A percentile compares a stretch with the other conserved stretches of the same genome.
Conservation (phyloP, 1,140 invertebrate genomes). For the Lanistes nyassanus region DNA sequence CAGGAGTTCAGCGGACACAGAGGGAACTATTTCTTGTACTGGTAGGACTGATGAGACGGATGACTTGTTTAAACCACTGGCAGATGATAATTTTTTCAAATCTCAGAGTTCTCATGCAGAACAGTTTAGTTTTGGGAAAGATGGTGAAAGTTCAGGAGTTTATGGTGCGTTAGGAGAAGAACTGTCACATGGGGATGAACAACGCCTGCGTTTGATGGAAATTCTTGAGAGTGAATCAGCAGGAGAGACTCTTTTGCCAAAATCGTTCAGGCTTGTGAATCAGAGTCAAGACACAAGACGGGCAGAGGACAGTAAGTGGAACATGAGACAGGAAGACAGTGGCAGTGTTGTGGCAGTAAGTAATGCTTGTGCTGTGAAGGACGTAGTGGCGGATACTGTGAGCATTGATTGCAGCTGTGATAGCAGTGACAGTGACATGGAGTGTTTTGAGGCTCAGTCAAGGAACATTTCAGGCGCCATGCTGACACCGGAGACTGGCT, state of each 20-base stretch:
- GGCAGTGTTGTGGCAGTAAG: background rate
- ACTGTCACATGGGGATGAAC: background rate
- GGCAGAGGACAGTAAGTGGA: background rate
- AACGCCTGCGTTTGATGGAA: background rate
- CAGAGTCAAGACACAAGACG: too few relatives aligned
- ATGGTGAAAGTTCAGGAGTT: background rate
- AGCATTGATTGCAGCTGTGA: background rate
- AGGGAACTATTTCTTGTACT: background rate
- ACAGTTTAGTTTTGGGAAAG: conserved; percentile 23
- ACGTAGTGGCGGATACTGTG: background rate
- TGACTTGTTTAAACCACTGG: conserved; percentile 34
- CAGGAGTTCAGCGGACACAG: too few relatives aligned
- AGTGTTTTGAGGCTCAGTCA: background rate
- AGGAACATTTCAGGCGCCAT: background rate
- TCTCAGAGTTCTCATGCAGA: conserved; percentile 32
- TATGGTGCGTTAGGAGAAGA: background rate
- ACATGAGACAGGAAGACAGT: background rate
- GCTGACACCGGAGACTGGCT: background rate
- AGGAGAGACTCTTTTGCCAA: conserved; percentile 67
- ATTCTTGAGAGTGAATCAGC: conserved; percentile 70
- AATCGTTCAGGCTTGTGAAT: conserved; percentile 10
- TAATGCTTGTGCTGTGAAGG: background rate
- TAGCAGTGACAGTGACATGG: conserved; percentile 3
- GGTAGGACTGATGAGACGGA: conserved; percentile 9
- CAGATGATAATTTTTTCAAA: conserved; percentile 41